Conservation (phyloP, 2,888 invertebrate species). For the Xanthorhoe designata region DNA sequence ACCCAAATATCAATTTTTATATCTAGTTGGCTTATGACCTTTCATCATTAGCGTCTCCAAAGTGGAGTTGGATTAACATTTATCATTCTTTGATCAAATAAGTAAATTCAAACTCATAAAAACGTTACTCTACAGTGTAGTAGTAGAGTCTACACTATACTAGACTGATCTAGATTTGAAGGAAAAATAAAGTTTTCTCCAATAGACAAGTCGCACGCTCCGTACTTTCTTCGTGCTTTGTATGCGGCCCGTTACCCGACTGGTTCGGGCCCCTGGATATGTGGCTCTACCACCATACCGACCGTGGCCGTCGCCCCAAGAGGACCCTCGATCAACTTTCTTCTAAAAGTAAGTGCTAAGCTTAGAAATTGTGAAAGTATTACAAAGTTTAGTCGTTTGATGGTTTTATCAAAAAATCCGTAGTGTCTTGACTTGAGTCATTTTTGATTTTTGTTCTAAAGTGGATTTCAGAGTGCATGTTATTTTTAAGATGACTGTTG, state of each 20-base stretch:
- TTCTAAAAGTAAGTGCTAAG: conserved; percentile 60
- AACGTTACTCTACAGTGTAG: too few species aligned
- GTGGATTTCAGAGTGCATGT: background rate
- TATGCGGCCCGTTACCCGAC: conserved; percentile 77
- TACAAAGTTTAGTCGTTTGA: background rate
- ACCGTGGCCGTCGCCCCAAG: conserved; percentile 55
- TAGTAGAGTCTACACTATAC: too few species aligned
- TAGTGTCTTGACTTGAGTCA: too few species aligned
- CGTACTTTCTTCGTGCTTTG: conserved; percentile 57
- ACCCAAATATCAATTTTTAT: too few species aligned
- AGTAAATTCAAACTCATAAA: too few species aligned
- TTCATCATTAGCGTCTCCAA: too few species aligned
- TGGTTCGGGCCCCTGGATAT: conserved; percentile 62
- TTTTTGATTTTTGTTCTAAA: too few species aligned
- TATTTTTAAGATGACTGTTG: background rate
- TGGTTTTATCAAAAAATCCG: too few species aligned
- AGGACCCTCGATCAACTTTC: conserved; percentile 69
- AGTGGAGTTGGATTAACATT: too few species aligned
- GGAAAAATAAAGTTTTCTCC: conserved; percentile 21
- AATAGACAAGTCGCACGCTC: conserved; percentile 19
- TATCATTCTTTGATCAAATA: too few species aligned
- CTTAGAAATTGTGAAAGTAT: conserved; percentile 65
- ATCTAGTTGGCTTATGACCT: too few species aligned
- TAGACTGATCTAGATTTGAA: background rate
- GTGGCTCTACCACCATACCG: conserved; percentile 57